These are phyloP conservation scores for Cladorhizidae sp. DNA, from an alignment of 37 sponge, comb jelly and placozoan species.

Conservation along the genomic window DNA sequence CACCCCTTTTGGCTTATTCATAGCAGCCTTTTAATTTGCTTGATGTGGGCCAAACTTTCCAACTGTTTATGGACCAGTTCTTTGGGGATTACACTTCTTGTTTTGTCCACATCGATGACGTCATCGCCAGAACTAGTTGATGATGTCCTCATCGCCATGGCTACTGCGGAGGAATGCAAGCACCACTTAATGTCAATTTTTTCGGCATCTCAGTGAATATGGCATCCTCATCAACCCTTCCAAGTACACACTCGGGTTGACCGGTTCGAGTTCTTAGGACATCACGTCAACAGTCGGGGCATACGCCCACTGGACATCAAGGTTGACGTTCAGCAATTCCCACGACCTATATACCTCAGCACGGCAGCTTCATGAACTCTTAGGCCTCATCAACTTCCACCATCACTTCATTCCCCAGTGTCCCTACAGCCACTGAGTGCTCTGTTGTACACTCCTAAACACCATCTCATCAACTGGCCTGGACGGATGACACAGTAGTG, in stretches of 20 bases:
- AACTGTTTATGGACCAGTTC: constrained; percentile 62
- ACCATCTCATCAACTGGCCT: constrained; percentile 26
- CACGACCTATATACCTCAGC: constrained; percentile 45
- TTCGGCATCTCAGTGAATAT: constrained; percentile 24
- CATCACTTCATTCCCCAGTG: not conserved
- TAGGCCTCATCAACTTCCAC: too few relatives aligned
- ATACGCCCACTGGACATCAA: constrained; percentile 17
- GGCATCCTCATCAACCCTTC: too few relatives aligned
- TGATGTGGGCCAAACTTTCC: constrained; percentile 60
- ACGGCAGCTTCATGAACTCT: constrained; percentile 33
- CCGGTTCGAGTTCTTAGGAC: not conserved
- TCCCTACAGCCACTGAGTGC: not conserved
- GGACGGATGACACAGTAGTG: not conserved
- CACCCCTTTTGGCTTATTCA: constrained; percentile 15
- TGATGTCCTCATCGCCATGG: constrained; percentile 51
- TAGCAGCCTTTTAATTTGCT: constrained; percentile 22
- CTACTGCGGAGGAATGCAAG: constrained; percentile 10
- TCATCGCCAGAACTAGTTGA: too few relatives aligned
- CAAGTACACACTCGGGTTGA: constrained; percentile 17
- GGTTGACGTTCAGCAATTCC: constrained; percentile 55
- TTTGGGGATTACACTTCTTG: constrained; percentile 37
- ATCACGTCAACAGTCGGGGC: constrained; percentile 16
- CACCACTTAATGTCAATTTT: constrained; percentile 35
- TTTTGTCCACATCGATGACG: constrained; percentile 60
- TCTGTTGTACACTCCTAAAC: not conserved